Evolutionary conservation across 2,888 invertebrate genomes (phyloP).

Genomic region (Drosophila kanekoi): DNA sequence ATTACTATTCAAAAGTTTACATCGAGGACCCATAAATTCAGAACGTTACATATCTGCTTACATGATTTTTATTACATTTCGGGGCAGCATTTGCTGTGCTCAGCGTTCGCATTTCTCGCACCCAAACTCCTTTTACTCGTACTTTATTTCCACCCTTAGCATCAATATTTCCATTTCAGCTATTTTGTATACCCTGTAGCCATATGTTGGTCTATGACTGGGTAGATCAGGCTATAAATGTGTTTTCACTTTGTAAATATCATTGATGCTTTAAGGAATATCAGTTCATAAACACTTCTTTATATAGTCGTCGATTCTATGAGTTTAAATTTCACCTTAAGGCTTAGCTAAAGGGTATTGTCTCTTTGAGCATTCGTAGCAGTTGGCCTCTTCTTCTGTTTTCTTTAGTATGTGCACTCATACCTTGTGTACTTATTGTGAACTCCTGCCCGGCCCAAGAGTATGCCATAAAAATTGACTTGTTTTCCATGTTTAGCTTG

Average conservation of each 20-base stretch:
- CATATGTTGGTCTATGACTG: no score
- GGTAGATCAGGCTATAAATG: neutral
- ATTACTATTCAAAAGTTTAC: constrained; percentile 31
- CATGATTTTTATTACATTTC: constrained; percentile 56
- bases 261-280: neutral
- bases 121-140: neutral
- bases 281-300: no score
- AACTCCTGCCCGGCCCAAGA: constrained; percentile 35
- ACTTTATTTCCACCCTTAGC: constrained; percentile 44
- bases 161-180: constrained; percentile 41
- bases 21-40: constrained; percentile 38
- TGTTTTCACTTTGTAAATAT: neutral
- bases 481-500: constrained; percentile 59
- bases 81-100: constrained; percentile 38
- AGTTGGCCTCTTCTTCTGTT: neutral
- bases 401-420: constrained; percentile 15
- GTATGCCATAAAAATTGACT: constrained; percentile 66
- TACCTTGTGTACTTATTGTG: constrained; percentile 33
- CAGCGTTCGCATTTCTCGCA: constrained; percentile 35
- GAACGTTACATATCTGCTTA: constrained; percentile 45
- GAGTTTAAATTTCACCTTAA: no score
- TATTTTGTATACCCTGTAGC: constrained; percentile 25
- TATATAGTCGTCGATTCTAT: no score
- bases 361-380: neutral
- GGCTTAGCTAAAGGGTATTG: neutral